Evolutionary conservation across 1,140 invertebrate species (phyloP), one percentile per base, ranked within the genome.

Genomic region (Harpegnathos saltator): DNA sequence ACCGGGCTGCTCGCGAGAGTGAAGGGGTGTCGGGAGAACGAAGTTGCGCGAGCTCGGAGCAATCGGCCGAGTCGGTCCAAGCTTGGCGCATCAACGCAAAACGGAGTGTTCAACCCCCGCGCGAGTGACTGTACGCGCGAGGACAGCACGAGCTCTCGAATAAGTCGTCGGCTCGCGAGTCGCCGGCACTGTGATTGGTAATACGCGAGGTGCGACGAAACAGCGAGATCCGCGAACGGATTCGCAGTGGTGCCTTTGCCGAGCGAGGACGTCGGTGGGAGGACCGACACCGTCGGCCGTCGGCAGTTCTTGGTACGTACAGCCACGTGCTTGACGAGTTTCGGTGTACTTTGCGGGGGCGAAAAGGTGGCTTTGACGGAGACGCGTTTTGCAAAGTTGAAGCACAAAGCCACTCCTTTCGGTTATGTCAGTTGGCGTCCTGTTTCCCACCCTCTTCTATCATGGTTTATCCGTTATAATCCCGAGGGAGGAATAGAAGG

Each of bases 301-400:
- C 88, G 87, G 87, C 84, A 82, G 68, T 26, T 89, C 83, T 92
- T 92, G 91, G 91, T 92, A 90, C 33, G 91, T 90, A 59, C 38
- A 44, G 65, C 85, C 90, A 90, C 89, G 87, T 90, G 89, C 72
- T 54, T 68, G 9, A 15, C 14, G 1, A 44, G 11, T 44, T 44
- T 22, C 1, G 15, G 19, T 7, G 54, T 19, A 56, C 17, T 68
- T 38, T 54, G 11, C 24, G 52, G 11, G n/a, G n/a, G 38, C 22
- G 15, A 19, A 15, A 22, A 7, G 24, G 7, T n/a, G n/a, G n/a
- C n/a, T 5, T 14, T 1, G 1, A 22, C 2, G 22, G 11, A 56
- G 9, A 19, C 3, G 38, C 38, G 38, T 9, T 44, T 44, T 44
- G 38, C 38, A 44, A 44, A 44, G 38, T 44, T 44, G 11, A 9